Percentiles rank a stretch among this genome's conserved stretches.
These are phyloP conservation scores for Callipepla californica DNA, from an alignment of 2,113 vertebrate genomes.

Conservation along the genomic window DNA sequence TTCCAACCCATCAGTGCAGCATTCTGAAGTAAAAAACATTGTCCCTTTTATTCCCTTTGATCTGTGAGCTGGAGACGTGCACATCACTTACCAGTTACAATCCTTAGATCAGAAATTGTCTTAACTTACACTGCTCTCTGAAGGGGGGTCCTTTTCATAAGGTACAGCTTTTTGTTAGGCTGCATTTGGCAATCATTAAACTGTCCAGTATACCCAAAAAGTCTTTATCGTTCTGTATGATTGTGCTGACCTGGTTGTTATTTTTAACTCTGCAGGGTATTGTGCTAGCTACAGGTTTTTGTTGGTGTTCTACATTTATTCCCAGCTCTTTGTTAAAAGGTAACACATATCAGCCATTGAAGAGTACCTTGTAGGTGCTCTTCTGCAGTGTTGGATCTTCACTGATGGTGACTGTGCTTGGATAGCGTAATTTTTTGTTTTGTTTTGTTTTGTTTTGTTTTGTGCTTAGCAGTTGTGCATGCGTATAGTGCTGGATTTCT, in stretches of 20 bases:
- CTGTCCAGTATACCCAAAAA: background rate
- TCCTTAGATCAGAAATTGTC: background rate
- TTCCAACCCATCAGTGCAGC: background rate
- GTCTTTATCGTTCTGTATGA: background rate
- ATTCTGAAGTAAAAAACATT: background rate
- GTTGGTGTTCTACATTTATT: background rate
- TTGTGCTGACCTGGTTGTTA: background rate
- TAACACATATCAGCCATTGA: background rate
- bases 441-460: background rate
- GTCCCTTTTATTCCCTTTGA: rapidly evolving
- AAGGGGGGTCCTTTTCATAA: background rate
- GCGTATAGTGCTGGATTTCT: background rate
- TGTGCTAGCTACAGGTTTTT: background rate
- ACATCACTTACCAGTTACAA: background rate
- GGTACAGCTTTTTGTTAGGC: background rate
- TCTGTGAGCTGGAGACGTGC: background rate
- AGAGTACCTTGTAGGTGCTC: background rate
- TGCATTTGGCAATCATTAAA: background rate
- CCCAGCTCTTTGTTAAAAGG: background rate
- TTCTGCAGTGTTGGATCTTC: rapidly evolving
- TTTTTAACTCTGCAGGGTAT: background rate
- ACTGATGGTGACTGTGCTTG: background rate
- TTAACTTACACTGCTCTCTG: background rate
- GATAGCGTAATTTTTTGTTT: background rate
- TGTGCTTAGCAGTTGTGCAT: background rate